Base-by-base conservation (phyloP, 2,797 vertebrate genomes). In the Monodelphis domestica region DNA sequence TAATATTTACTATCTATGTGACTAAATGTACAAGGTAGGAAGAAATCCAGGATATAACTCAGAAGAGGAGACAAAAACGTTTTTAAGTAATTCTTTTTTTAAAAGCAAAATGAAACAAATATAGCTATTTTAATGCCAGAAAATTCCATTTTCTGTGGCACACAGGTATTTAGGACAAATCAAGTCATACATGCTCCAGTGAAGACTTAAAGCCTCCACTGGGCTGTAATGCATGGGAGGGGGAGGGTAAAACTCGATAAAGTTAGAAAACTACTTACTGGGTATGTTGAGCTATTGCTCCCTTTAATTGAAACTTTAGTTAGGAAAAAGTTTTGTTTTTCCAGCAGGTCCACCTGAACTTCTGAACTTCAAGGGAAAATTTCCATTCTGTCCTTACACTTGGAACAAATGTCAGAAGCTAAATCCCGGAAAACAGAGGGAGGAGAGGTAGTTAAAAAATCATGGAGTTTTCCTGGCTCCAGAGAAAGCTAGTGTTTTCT, bases 251-350 rank as follows among this genome's bases (percentile, higher is more conserved):
- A 63, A n/a, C 63, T 63, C 12, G 15, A 11, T 63, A 63, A 63
- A 63, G 33, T 63, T 63, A 63, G 59, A 15, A 63, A 63, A 63
- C 3, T 33, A n/a, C 59, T 63, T 63, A 63, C 59, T 63, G 30
- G 33, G 59, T 33, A 14, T 33, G 14, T 14, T 59, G 50, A 70
- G 91, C 89, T 95, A 54, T 96, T 94, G 96, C 94, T 94, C 52
- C 63, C 93, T 90, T 95, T 92, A 96, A 95, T 96, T 96, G 97
- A 96, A 95, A 91, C 95, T 96, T 95, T 92, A 96, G 91, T 92
- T 97, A 93, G 95, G 95, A 95, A 55, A 50, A 53, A 45, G 87
- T 96, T 96, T 92, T 96, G 54, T 93, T 96, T 96, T 87, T n/a
- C 87, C 54, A 53, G 50, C 92, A 95, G 90, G 96, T 94, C 51